These are phyloP conservation scores for Channa striata DNA, from an alignment of 2,797 vertebrate species.

Conservation along the genomic window DNA sequence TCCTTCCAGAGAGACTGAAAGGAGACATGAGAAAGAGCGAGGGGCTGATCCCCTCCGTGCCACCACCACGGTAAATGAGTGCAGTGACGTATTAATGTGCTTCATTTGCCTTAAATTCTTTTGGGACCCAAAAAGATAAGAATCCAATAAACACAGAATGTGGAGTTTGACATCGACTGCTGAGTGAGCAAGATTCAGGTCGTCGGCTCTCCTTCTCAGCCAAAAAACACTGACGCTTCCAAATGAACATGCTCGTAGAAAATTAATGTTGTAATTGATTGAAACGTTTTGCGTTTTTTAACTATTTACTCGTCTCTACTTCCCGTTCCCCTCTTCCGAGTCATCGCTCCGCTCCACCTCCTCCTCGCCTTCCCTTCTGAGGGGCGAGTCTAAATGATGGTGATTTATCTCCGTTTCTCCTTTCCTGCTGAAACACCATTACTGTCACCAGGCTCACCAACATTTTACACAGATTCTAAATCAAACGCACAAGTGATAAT, in stretches of 20 bases:
- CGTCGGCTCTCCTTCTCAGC: no score
- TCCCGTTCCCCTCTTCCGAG: slow-evolving; percentile 34
- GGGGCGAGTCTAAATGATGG: slow-evolving; percentile 54
- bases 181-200: slow-evolving; percentile 54
- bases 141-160: slow-evolving; percentile 32
- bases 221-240: background rate
- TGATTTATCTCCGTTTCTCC: slow-evolving; percentile 75
- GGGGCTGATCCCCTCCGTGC: background rate
- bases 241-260: background rate
- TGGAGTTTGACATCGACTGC: slow-evolving; percentile 48
- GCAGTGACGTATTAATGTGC: no score
- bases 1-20: slow-evolving; percentile 10
- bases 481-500: slow-evolving; percentile 17
- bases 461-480: slow-evolving; percentile 13
- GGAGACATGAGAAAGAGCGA: background rate
- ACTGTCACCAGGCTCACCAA: slow-evolving; percentile 29
- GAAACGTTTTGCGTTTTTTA: slow-evolving; percentile 9
- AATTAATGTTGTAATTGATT: background rate
- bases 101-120: background rate
- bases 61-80: background rate
- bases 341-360: slow-evolving; percentile 31
- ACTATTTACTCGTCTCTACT: slow-evolving; percentile 15
- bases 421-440: slow-evolving; percentile 65
- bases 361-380: slow-evolving; percentile 28
- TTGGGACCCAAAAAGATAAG: background rate